A percentile compares a stretch with the other conserved stretches of the same genome.
Conservation (phyloP, 2,888 invertebrate species). For the Belgica antarctica region DNA sequence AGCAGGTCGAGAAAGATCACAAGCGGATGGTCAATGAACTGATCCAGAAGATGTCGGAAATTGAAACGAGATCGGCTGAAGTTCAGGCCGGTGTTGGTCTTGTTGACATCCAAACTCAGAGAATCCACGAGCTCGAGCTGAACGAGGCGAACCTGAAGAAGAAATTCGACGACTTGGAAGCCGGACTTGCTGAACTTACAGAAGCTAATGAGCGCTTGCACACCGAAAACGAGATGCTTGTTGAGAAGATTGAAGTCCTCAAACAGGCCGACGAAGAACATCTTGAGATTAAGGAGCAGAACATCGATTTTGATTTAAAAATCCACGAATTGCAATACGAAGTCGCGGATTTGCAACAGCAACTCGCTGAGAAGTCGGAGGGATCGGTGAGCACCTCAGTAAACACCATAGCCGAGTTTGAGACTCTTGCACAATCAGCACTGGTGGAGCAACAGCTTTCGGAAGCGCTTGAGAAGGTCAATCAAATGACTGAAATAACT, state of each 20-base stretch:
- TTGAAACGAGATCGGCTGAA: not conserved
- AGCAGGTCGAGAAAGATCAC: not conserved
- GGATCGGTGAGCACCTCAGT: not conserved
- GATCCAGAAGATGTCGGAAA: not conserved
- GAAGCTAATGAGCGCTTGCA: not conserved
- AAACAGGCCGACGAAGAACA: not conserved
- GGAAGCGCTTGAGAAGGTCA: too few species aligned
- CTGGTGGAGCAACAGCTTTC: too few species aligned
- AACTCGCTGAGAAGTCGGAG: not conserved
- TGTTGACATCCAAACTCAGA: not conserved
- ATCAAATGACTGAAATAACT: too few species aligned
- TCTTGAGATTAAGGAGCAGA: not conserved
- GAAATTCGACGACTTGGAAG: not conserved
- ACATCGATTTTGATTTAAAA: not conserved
- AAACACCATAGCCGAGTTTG: not conserved
- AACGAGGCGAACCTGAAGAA: not conserved
- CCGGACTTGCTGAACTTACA: not conserved
- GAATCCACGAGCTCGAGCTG: not conserved
- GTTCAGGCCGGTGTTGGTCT: not conserved
- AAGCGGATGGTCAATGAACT: not conserved
- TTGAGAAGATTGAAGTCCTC: not conserved
- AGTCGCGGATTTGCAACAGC: not conserved
- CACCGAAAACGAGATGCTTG: not conserved
- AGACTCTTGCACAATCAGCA: not conserved
- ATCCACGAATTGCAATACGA: not conserved